Evolutionary conservation across 2,113 vertebrate genomes (phyloP), one percentile per base, ranked within the genome.

Genomic region (Echinops telfairi): DNA sequence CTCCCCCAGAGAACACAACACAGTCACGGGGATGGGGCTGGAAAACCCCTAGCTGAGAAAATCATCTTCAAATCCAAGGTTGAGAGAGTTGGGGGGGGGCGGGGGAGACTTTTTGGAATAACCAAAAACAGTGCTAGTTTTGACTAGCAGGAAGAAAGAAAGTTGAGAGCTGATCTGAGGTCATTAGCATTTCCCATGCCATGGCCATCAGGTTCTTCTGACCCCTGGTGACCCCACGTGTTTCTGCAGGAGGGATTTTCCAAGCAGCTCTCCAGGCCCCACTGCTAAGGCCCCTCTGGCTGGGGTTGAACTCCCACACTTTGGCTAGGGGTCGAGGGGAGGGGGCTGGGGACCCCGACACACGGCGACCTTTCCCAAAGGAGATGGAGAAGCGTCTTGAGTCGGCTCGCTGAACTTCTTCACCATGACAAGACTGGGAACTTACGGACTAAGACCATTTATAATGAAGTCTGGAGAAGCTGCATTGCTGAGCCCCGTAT

Each of bases 391-490:
- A n/a, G 70, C 6, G 36, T n/a, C 16, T 85, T 71, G 58, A 85
- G 33, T n/a, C 40, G 11, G 29, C 29, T 29, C 68, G 83, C 20
- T 66, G 16, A 76, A 33, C 23, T 43, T 86, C 93, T 73, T 47
- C 25, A 27, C 68, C 33, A 10, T 76, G 11, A 31, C 71, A 57
- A 83, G 80, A 86, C 64, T 8, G 53, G 83, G 38, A 64, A 47
- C 43, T 60, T 81, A 53, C 33, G 53, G 84, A 53, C 20, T 29
- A 62, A 62, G 36, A 47, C 66, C 23, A 71, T 31, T 40, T 80
- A 81, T 64, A n/a, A 86, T 29, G 53, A 83, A 53, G 57, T 86
- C 47, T 17, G 89, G 83, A 53, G 75, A 95, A 77, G 27, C 53
- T 90, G 43, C 14, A 6, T 38, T 88, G 88, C 57, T 36, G 7